Evolutionary conservation across 2,797 vertebrate genomes (phyloP), one percentile per base, ranked within the genome.

Genomic region (Oreochromis grahami): DNA sequence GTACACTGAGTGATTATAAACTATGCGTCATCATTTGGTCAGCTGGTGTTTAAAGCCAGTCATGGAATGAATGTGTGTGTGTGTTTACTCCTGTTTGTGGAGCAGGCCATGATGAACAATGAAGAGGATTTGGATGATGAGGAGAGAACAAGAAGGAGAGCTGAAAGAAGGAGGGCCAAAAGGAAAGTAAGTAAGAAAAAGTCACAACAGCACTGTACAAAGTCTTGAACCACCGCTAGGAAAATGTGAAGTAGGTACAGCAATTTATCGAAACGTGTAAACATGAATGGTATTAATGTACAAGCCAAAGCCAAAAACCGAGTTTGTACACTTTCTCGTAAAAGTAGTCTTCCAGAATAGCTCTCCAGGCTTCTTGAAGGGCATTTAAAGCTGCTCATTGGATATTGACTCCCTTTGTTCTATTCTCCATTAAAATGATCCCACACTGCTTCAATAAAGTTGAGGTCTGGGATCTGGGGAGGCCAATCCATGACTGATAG

Each of bases 101-200:
- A 81, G 26, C 90, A 94, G 81, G 82, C 76, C 38, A 70, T 60
- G 45, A 74, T 91, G 76, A 90, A 74, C 70, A 78, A 76, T 3
- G 94, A 94, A 63, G 90, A 93, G n/a, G 83, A 84, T 79, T 80
- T 93, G 41, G 90, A 88, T 2, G 92, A 94, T 5, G 88, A 95
- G 24, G 91, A 94, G 74, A 92, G 65, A 60, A 90, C 77, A 2
- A 93, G 79, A 58, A 90, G 88, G 50, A 92, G 88, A 84, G 91
- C 94, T 1, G 93, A 94, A 76, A 88, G 87, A 58, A 92, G 92
- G 48, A 86, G 89, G 88, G 94, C 95, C 3, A 95, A 94, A 63
- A 95, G 86, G 79, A 96, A 93, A 92, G 95, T 95, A 82, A 88
- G 85, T 86, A 72, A 72, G 81, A 13, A 65, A 41, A 56, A 50